These are phyloP conservation scores for Neolamprologus devosi DNA, from an alignment of 2,113 vertebrate species.

Conservation along the genomic window DNA sequence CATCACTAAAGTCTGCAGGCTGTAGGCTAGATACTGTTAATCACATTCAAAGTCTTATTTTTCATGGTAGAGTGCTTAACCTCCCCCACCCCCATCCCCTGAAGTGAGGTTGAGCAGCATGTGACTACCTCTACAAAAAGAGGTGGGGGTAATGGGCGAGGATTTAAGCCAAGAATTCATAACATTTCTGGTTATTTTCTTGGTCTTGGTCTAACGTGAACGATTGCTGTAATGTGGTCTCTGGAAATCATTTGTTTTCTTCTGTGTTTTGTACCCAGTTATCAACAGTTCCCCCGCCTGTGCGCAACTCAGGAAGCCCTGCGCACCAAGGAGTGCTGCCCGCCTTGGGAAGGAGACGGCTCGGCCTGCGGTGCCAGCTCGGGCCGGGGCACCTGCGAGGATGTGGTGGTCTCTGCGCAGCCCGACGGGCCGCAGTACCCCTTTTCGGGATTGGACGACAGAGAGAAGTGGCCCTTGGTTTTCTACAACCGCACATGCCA, in stretches of 20 bases:
- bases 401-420: slow-evolving; percentile 67
- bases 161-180: not conserved
- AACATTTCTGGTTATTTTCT: not conserved
- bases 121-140: slow-evolving; percentile 34
- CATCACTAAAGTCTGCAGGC: not conserved
- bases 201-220: not conserved
- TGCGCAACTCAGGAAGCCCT: slow-evolving; percentile 37
- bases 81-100: not conserved
- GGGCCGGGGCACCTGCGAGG: slow-evolving; percentile 77
- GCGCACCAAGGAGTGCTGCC: slow-evolving; percentile 56
- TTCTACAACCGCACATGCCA: slow-evolving; percentile 90
- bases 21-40: not conserved
- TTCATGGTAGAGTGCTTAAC: not conserved
- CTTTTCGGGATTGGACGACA: slow-evolving; percentile 84
- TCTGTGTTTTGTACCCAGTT: not conserved
- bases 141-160: not conserved
- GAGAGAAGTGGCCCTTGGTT: slow-evolving; percentile 87
- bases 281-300: slow-evolving; percentile 54
- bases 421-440: slow-evolving; percentile 83
- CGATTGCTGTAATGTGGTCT: slow-evolving; percentile 55
- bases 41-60: not conserved
- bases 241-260: slow-evolving; percentile 43
- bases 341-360: slow-evolving; percentile 51
- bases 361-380: slow-evolving; percentile 67
- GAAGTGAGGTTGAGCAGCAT: slow-evolving; percentile 36